Base-by-base conservation (phyloP, 2,888 invertebrate species). In the Nowickia ferox region DNA sequence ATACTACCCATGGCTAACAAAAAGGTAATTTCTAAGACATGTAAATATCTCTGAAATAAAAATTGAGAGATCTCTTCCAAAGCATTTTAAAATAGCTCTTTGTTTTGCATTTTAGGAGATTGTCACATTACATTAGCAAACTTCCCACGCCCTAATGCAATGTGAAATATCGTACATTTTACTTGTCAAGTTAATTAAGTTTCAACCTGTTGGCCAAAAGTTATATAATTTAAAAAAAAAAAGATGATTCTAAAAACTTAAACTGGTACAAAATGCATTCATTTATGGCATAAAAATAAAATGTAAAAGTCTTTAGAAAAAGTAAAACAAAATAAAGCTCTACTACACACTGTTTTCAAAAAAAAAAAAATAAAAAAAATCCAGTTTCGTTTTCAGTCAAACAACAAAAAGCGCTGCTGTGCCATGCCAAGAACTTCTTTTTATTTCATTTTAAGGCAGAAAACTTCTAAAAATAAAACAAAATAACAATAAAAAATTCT, bases 341-440 rank as follows among this genome's bases (percentile, higher is more conserved):
- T 30, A 38, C 53, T 38, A n/a, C 19, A 74, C 38, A 15, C 38
- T 30, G n/a, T 69, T 53, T 61, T 59, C 15, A 30, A 68, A 68
- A 81, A 68, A 68, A 42, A 66, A 51, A 83, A 53, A 30, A 68
- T 61, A 81, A 68, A 68, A 42, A 66, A 51, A 83, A 53, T 77
- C 77, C 72, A 72, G 83, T 84, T 84, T 84, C 83, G 51, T 72
- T 84, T 84, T 84, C 83, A 78, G 66, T 83, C 69, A 63, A 51
- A 78, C 40, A 42, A 63, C 66, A 61, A 15, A 51, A 57, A 66
- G 38, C 19, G 19, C 42, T 48, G 40, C 10, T 61, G 61, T 48
- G 44, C 53, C 57, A 57, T 48, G 44, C 53, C 57, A 57, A 57
- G 48, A 13, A 61, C 8, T 51, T 40, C 10, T 22, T 42, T 10